A percentile compares a stretch with the other conserved stretches of the same genome.
These are phyloP conservation scores for Heliconius himera DNA, from an alignment of 1,140 invertebrate genomes.

Conservation along the genomic window DNA sequence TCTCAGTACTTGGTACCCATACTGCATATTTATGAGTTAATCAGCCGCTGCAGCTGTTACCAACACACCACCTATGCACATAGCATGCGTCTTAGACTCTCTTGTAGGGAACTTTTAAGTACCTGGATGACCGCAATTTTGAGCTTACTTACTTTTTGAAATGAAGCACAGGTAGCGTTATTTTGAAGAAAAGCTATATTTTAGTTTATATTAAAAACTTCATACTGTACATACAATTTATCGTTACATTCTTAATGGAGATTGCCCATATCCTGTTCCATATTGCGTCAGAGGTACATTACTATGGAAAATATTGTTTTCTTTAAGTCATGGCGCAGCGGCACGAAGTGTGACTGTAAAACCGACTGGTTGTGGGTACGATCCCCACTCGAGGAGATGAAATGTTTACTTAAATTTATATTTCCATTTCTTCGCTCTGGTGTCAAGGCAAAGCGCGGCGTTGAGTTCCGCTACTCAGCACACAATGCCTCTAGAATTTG, in stretches of 20 bases:
- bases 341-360: too few species aligned
- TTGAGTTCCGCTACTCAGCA: too few species aligned
- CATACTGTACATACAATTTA: not conserved
- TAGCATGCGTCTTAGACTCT: slow-evolving; percentile 24
- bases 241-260: not conserved
- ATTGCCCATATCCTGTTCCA: too few species aligned
- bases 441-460: too few species aligned
- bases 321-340: too few species aligned
- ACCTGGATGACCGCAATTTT: slow-evolving; percentile 3
- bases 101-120: not conserved
- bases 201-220: not conserved
- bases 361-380: too few species aligned
- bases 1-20: slow-evolving; percentile 22
- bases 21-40: slow-evolving; percentile 51
- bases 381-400: too few species aligned
- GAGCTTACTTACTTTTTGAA: not conserved
- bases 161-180: not conserved
- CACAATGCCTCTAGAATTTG: too few species aligned
- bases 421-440: too few species aligned
- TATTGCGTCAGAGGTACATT: too few species aligned
- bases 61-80: slow-evolving; percentile 22
- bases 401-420: too few species aligned
- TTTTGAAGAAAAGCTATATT: not conserved
- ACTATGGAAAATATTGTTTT: too few species aligned
- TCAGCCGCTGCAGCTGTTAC: slow-evolving; percentile 40